Evolutionary conservation across 2,888 invertebrate species (phyloP).

Genomic region (Ectropis crepuscularia): DNA sequence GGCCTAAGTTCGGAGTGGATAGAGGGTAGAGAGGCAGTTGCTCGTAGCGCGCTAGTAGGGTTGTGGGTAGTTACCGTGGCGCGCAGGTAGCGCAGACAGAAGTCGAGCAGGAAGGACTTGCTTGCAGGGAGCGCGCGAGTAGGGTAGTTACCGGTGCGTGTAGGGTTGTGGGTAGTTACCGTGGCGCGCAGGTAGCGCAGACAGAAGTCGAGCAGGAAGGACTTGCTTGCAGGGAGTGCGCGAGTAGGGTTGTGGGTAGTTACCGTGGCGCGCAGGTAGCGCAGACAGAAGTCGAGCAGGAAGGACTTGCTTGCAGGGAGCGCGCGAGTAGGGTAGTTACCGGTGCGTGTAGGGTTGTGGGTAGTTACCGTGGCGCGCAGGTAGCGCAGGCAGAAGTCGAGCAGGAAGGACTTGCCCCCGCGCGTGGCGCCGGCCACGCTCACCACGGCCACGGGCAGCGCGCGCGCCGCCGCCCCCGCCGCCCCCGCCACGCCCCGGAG

Average conservation of each 20-base stretch:
- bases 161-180: constrained; percentile 2
- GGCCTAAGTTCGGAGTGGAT: neutral
- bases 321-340: constrained; percentile 23
- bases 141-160: constrained; percentile 21
- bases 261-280: constrained; percentile 32
- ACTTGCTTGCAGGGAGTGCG: too few species aligned
- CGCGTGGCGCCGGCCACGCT: constrained; percentile 59
- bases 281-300: too few species aligned
- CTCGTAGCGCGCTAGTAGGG: neutral
- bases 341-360: neutral
- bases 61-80: constrained; percentile 42
- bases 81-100: constrained; percentile 53
- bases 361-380: constrained; percentile 49
- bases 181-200: constrained; percentile 39
- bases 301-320: too few species aligned
- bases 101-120: too few species aligned
- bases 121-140: constrained; percentile 48
- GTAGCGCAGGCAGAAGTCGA: constrained; percentile 57
- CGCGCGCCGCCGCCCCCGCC: constrained; percentile 33
- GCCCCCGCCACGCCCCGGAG: constrained; percentile 43
- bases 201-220: too few species aligned
- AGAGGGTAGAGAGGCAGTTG: neutral
- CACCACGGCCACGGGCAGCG: constrained; percentile 51
- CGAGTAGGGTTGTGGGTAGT: too few species aligned
- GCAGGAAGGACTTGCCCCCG: constrained; percentile 60